These are phyloP conservation scores for Gymnocheta viridis DNA, from an alignment of 2,888 invertebrate species.

Conservation along the genomic window DNA sequence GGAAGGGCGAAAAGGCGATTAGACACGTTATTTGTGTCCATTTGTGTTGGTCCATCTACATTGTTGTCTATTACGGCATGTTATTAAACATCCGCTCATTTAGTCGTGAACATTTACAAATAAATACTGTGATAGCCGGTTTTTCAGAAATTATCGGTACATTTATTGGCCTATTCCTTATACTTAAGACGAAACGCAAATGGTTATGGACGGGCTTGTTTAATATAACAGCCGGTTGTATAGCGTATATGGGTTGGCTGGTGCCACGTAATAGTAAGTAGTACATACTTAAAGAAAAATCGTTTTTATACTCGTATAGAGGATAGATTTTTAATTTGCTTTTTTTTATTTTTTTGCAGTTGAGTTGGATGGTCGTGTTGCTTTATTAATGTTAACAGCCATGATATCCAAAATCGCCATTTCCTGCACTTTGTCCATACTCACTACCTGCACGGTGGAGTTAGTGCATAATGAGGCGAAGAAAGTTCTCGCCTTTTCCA, in stretches of 20 bases:
- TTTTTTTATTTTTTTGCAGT: constrained; percentile 71
- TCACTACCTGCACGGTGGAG: constrained; percentile 82
- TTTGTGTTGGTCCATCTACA: constrained; percentile 81
- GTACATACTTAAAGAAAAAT: not conserved
- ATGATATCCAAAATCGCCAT: constrained; percentile 82
- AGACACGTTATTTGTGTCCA: constrained; percentile 81
- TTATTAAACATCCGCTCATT: constrained; percentile 82
- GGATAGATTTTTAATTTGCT: not conserved
- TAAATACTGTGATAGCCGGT: constrained; percentile 82
- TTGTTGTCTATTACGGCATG: constrained; percentile 83
- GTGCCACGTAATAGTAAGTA: constrained; percentile 79
- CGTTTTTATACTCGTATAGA: not conserved
- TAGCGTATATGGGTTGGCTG: constrained; percentile 81
- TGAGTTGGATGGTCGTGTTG: constrained; percentile 77
- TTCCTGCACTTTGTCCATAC: constrained; percentile 80
- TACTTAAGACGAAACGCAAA: constrained; percentile 79
- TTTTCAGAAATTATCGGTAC: constrained; percentile 81
- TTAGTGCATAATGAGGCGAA: constrained; percentile 80
- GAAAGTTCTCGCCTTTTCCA: constrained; percentile 80
- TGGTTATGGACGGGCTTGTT: constrained; percentile 81
- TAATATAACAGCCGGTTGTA: constrained; percentile 79
- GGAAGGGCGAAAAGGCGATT: constrained; percentile 80
- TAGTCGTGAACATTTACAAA: constrained; percentile 81
- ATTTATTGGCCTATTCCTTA: constrained; percentile 80
- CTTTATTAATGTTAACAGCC: constrained; percentile 81